Percentiles rank a stretch among this genome's conserved stretches.
phyloP scores from a whole-genome alignment of 1,140 invertebrate genomes.

The Drosophila sturtevanti region DNA sequence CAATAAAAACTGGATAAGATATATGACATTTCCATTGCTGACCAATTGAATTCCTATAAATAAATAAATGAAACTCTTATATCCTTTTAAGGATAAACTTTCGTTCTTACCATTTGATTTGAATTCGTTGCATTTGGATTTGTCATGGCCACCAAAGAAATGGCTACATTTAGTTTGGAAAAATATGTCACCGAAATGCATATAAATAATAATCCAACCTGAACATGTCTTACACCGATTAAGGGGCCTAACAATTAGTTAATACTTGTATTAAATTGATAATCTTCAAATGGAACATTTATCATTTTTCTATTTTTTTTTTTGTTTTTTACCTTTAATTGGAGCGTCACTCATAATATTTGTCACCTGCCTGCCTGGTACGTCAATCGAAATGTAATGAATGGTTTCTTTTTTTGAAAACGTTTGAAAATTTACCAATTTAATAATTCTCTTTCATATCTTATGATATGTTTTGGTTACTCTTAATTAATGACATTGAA shows the following conservation, averaged over 20 bases:
- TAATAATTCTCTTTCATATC: background rate
- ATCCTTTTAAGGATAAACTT: background rate
- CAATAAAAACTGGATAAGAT: slow-evolving; percentile 2
- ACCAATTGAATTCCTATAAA: background rate
- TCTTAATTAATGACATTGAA: slow-evolving; percentile 1
- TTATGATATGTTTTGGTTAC: background rate
- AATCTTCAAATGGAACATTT: background rate
- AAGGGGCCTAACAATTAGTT: background rate
- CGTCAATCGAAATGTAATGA: slow-evolving; percentile 2
- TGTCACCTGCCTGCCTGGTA: slow-evolving; percentile 1
- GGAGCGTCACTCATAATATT: background rate
- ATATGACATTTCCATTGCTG: background rate
- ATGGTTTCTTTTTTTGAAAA: background rate
- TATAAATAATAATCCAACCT: background rate
- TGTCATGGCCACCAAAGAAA: slow-evolving; percentile 1
- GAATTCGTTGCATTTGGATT: background rate
- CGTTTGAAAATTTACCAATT: background rate
- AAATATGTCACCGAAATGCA: background rate
- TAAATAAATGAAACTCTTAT: background rate
- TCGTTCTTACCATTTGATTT: background rate
- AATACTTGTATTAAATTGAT: background rate
- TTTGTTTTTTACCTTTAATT: background rate
- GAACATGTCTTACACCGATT: background rate
- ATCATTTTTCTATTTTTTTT: background rate
- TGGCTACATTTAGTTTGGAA: background rate